Evolutionary conservation across 2,113 vertebrate genomes (phyloP).

Genomic region (Phaethornis superciliosus): DNA sequence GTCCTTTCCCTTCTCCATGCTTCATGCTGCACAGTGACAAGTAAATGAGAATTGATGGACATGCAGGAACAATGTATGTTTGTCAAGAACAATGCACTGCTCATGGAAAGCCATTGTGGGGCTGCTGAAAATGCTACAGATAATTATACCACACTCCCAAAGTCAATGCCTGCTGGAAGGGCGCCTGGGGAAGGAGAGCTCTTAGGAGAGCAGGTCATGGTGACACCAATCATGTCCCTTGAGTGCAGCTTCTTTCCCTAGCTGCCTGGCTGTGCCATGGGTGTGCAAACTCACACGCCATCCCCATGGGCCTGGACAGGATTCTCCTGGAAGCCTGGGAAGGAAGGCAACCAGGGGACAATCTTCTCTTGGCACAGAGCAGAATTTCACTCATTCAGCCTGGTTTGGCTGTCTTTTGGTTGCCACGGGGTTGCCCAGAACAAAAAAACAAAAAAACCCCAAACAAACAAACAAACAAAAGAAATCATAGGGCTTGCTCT

Average conservation of each 20-base stretch:
- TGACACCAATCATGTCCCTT: conserved; percentile 18
- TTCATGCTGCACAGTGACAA: conserved; percentile 62
- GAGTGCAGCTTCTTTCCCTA: neutral
- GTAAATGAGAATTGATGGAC: conserved; percentile 73
- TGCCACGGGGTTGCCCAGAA: accelerated
- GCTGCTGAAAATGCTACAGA: conserved; percentile 27
- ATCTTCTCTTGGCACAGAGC: accelerated
- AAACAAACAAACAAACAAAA: no score
- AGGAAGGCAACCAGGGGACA: neutral
- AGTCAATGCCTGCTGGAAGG: conserved; percentile 41
- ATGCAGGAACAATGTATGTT: conserved; percentile 52
- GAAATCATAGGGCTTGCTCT: no score
- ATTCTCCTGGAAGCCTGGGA: neutral
- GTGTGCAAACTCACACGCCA: accelerated
- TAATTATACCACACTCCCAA: conserved; percentile 34
- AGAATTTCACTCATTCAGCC: neutral
- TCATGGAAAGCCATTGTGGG: conserved; percentile 61
- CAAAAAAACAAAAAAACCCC: no score
- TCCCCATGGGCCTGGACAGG: neutral
- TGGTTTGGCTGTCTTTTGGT: neutral
- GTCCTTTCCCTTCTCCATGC: conserved; percentile 27
- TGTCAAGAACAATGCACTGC: conserved; percentile 58
- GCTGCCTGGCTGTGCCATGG: neutral
- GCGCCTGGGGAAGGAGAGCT: neutral
- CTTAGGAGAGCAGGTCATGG: conserved; percentile 26